Evolutionary conservation across 2,888 invertebrate genomes (phyloP), one percentile per base, ranked within the genome.

Genomic region (Homarus gammarus): DNA sequence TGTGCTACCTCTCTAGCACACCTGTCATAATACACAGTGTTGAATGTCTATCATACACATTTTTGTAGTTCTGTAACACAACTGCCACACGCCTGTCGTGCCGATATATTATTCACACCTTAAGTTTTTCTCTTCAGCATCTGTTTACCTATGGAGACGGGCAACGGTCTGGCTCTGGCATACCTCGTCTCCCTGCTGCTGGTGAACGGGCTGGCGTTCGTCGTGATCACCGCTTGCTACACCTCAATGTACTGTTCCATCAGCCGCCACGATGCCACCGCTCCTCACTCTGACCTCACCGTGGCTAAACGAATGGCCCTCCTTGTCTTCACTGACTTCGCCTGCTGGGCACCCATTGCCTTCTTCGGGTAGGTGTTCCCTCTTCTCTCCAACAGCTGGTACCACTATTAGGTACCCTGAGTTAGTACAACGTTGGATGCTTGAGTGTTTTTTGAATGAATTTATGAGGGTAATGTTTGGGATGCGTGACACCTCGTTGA

Each of bases 241-340:
- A 96, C 96, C 10, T 97, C 97, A 94, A 98, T 98, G 93, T 98
- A 98, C 94, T 95, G 96, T 90, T 97, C 97, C 78, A 94, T 98
- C 90, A 92, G 93, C 94, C 81, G 89, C 89, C 92, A 92, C 78
- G 92, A 92, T 36, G 92, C 92, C 22, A 90, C 91, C 18, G 94
- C 94, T 36, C 94, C 96, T 93, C 94, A 97, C 92, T 94, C 94
- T 64, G 96, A 96, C 94, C 94, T 96, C 94, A 95, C 96, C 0
- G 96, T 98, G 40, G 98, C 98, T 51, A 97, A 97, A 93, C 96
- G 97, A 93, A 98, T 98, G 97, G 97, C 97, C 0, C 94, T 98
- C 27, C 95, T 98, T 56, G 96, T 97, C 83, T 97, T 97, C 92
- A 97, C 97, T 0, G 95, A 98, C 94, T 96, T 98, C 93, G 95